Evolutionary conservation across 2,797 vertebrate species (phyloP).

Genomic region (Nyctalus aviator): DNA sequence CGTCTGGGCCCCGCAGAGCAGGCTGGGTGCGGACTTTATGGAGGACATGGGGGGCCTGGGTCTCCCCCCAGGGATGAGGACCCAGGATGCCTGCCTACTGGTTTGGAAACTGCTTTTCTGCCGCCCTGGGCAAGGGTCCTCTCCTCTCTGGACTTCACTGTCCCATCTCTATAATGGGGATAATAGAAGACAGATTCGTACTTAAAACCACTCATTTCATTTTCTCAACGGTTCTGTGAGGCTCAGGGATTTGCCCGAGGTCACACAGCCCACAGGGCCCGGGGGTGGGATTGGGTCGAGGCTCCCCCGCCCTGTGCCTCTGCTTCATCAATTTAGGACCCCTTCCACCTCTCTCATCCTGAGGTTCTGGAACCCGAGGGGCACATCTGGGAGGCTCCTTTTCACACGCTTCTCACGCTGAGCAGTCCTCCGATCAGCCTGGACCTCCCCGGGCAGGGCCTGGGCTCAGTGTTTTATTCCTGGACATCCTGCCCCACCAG

Average conservation of each 20-base stretch:
- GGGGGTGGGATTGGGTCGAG: neutral
- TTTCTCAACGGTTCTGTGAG: neutral
- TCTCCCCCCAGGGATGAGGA: neutral
- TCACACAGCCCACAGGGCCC: neutral
- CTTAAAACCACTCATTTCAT: neutral
- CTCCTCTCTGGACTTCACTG: neutral
- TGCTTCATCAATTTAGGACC: neutral
- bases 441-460: neutral
- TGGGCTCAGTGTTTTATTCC: neutral
- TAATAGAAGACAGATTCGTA: neutral
- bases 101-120: neutral
- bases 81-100: neutral
- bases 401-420: neutral
- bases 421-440: no score
- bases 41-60: neutral
- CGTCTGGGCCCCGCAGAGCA: neutral
- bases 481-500: neutral
- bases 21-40: neutral
- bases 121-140: neutral
- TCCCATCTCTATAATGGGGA: neutral
- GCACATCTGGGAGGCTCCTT: neutral
- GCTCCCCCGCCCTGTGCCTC: neutral
- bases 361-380: neutral
- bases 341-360: neutral
- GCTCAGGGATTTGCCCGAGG: neutral